Evolutionary conservation across 2,113 vertebrate species (phyloP).

Genomic region (Connochaetes taurinus): DNA sequence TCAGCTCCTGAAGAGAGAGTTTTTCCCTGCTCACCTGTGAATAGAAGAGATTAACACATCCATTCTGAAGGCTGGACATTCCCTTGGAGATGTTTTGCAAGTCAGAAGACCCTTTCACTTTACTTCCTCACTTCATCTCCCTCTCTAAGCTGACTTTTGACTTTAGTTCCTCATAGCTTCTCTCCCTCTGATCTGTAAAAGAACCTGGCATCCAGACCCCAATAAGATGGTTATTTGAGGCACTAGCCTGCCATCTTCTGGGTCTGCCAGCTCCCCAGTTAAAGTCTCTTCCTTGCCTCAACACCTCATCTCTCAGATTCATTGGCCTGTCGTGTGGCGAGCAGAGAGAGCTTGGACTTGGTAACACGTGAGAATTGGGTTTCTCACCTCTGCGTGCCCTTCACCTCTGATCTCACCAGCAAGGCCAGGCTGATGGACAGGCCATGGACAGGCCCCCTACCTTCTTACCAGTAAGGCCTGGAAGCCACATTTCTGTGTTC

Average conservation of each 20-base stretch:
- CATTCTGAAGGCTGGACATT: background rate
- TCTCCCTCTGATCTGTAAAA: background rate
- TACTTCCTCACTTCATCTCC: background rate
- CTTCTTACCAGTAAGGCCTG: background rate
- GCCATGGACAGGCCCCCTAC: background rate
- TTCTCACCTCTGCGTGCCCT: background rate
- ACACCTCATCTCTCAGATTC: background rate
- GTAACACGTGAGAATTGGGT: background rate
- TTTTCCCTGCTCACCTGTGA: background rate
- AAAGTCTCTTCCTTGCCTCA: background rate
- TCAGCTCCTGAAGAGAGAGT: background rate
- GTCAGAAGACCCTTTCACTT: background rate
- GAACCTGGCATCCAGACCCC: background rate
- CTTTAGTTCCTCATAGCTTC: background rate
- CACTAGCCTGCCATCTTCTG: background rate
- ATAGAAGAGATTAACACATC: background rate
- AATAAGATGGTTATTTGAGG: background rate
- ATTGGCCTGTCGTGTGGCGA: background rate
- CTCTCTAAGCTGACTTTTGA: background rate
- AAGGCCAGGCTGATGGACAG: background rate
- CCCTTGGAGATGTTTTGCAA: background rate
- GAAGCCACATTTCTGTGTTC: background rate
- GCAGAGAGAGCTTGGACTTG: background rate
- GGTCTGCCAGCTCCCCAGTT: background rate
- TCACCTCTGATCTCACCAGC: background rate